Evolutionary conservation across 2,888 invertebrate genomes (phyloP).

Genomic region (Hirtodrosophila histrioides): DNA sequence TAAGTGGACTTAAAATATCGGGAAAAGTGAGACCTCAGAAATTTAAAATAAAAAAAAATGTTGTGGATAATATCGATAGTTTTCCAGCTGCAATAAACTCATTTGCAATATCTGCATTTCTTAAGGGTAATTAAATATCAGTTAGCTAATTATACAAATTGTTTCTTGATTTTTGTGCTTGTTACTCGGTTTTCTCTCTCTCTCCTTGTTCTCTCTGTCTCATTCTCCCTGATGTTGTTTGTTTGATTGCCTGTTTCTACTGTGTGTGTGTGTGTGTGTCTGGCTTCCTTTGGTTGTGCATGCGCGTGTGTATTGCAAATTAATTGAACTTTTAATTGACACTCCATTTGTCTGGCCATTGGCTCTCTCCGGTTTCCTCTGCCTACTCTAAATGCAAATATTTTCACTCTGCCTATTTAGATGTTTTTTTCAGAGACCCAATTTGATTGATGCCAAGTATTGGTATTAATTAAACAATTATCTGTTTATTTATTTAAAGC

Average conservation of each 20-base stretch:
- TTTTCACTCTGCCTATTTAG: constrained; percentile 9
- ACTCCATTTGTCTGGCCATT: constrained; percentile 56
- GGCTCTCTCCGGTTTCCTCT: constrained; percentile 3
- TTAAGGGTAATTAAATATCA: constrained; percentile 5
- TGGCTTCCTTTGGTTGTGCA: constrained; percentile 16
- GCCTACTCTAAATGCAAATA: neutral
- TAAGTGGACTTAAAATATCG: no score
- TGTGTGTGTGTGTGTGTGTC: constrained; percentile 19
- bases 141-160: neutral
- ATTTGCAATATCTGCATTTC: neutral
- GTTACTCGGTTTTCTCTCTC: neutral
- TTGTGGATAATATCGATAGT: no score
- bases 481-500: constrained; percentile 22
- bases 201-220: neutral
- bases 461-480: constrained; percentile 52
- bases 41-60: no score
- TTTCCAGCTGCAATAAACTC: no score
- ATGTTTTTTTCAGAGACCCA: constrained; percentile 15
- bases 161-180: neutral
- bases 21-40: no score
- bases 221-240: constrained; percentile 17
- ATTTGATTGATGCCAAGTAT: constrained; percentile 44
- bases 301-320: constrained; percentile 47
- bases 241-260: constrained; percentile 37
- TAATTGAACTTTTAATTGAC: constrained; percentile 75